These are phyloP conservation scores for Plutomurus gul DNA, from an alignment of 1,140 invertebrate species.

Conservation along the genomic window DNA sequence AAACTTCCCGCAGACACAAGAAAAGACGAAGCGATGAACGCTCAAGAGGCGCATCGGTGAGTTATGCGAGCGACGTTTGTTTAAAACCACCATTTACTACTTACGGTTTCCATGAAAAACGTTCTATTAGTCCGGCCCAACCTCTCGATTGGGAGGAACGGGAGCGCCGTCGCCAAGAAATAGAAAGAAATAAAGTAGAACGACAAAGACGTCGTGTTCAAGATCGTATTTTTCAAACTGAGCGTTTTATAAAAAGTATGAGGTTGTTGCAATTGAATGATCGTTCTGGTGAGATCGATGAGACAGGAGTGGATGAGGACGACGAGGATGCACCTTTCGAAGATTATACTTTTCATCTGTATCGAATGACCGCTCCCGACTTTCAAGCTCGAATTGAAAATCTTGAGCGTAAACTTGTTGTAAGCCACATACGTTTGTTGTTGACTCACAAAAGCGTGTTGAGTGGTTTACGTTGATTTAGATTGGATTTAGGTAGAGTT, in stretches of 20 bases:
- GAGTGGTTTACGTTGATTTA: neutral
- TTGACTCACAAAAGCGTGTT: neutral
- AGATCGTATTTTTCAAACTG: slow-evolving; percentile 69
- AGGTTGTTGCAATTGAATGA: slow-evolving; percentile 73
- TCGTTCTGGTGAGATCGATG: slow-evolving; percentile 35
- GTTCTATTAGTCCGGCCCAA: neutral
- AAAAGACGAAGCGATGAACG: slow-evolving; percentile 51
- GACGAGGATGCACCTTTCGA: slow-evolving; percentile 63
- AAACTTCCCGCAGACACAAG: slow-evolving; percentile 42
- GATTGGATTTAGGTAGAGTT: neutral
- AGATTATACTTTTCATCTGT: slow-evolving; percentile 75
- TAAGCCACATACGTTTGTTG: slow-evolving; percentile 7
- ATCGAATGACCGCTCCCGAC: slow-evolving; percentile 72
- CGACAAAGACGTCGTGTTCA: slow-evolving; percentile 68
- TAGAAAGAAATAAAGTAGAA: slow-evolving; percentile 69
- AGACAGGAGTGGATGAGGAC: neutral
- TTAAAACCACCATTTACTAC: slow-evolving; percentile 6
- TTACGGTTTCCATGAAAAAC: neutral
- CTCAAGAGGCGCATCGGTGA: slow-evolving; percentile 36
- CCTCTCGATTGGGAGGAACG: slow-evolving; percentile 45
- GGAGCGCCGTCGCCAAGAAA: slow-evolving; percentile 69
- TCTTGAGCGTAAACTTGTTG: slow-evolving; percentile 70
- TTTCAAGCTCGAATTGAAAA: slow-evolving; percentile 78
- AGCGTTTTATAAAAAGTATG: slow-evolving; percentile 77
- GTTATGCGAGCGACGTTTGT: neutral